Conservation (phyloP, 1,140 invertebrate species). For the Saccostrea glomerata region DNA sequence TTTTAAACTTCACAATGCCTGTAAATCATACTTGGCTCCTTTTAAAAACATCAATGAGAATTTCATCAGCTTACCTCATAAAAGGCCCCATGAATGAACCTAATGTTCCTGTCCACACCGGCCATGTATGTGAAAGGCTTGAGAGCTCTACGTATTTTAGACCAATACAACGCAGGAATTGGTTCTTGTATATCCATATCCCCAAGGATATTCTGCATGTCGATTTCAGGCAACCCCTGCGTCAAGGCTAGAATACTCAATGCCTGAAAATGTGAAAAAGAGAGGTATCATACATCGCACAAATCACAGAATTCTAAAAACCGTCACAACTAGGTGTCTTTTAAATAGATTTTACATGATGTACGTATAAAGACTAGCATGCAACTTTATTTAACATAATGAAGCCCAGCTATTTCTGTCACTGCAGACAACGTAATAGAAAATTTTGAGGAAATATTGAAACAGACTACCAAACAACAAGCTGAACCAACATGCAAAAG, state of each 20-base stretch:
- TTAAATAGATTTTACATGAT: too few species aligned
- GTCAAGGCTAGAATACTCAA: slow-evolving; percentile 65
- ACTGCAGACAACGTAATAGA: too few species aligned
- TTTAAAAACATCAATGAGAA: background rate
- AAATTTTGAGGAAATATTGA: too few species aligned
- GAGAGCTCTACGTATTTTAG: slow-evolving; percentile 63
- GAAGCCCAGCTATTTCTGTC: too few species aligned
- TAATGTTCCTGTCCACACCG: slow-evolving; percentile 52
- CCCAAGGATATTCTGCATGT: slow-evolving; percentile 63
- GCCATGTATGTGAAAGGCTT: slow-evolving; percentile 65
- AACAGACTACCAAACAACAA: too few species aligned
- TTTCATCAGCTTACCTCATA: background rate
- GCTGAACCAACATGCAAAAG: background rate
- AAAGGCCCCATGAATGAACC: slow-evolving; percentile 59
- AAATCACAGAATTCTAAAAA: too few species aligned
- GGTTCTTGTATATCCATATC: slow-evolving; percentile 57
- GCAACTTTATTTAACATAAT: too few species aligned
- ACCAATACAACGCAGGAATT: slow-evolving; percentile 65
- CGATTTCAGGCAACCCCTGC: slow-evolving; percentile 58
- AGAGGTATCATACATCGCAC: too few species aligned
- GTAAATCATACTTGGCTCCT: background rate
- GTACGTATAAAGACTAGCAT: too few species aligned
- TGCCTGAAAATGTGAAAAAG: slow-evolving; percentile 44
- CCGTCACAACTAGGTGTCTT: too few species aligned
- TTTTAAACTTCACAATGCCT: background rate